phyloP scores from a whole-genome alignment of 2,797 vertebrate genomes.

The Todus mexicanus region DNA sequence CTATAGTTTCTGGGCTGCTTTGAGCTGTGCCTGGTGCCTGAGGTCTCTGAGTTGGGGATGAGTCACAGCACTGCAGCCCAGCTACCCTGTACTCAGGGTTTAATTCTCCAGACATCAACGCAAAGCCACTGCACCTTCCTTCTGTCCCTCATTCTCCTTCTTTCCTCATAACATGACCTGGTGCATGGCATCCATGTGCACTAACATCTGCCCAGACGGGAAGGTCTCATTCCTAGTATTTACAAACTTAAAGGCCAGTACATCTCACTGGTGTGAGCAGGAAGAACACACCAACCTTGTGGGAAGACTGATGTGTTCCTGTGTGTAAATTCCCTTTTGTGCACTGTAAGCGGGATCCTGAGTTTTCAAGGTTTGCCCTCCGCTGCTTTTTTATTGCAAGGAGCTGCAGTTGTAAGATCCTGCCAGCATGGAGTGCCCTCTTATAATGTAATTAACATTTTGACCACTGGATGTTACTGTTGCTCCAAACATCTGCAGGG shows the following conservation, averaged over 20 bases:
- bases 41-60: neutral
- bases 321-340: neutral
- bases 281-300: neutral
- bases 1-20: neutral
- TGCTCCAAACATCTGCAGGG: conserved; percentile 30
- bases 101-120: neutral
- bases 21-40: neutral
- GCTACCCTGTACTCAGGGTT: neutral
- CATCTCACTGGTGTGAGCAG: neutral
- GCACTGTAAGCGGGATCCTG: rapidly evolving
- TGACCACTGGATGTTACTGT: conserved; percentile 55
- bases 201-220: neutral
- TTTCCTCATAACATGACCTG: neutral
- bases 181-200: neutral
- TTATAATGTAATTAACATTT: conserved; percentile 28
- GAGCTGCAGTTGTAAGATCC: neutral
- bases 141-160: neutral
- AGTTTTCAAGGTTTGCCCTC: neutral
- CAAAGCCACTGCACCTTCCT: neutral
- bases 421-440: neutral
- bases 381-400: neutral
- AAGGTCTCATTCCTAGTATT: neutral
- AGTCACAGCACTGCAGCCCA: neutral
- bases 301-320: neutral
- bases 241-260: neutral